Conservation (phyloP, 2,113 vertebrate genomes). For the Marcusenius ussheri region DNA sequence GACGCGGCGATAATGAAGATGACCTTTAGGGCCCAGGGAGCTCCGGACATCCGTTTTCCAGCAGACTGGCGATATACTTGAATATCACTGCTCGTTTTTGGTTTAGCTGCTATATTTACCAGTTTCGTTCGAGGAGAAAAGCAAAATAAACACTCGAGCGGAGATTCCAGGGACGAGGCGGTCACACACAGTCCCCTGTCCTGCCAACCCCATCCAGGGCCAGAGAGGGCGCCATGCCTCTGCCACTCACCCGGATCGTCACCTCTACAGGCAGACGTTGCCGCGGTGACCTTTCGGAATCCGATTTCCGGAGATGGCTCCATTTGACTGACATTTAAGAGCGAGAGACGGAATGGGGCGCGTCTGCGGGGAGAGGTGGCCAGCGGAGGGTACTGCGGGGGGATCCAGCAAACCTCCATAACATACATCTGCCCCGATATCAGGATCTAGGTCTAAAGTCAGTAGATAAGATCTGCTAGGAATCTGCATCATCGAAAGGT, state of each 20-base stretch:
- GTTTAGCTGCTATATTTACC: not conserved
- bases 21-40: not conserved
- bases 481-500: not conserved
- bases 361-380: not conserved
- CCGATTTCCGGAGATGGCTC: not conserved
- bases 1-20: not conserved
- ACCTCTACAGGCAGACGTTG: not conserved
- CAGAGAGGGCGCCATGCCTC: not conserved
- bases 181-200: not conserved
- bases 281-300: slow-evolving; percentile 7
- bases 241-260: not conserved
- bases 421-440: not conserved
- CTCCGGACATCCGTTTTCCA: not conserved
- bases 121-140: not conserved
- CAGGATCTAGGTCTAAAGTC: not conserved
- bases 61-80: not conserved
- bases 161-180: not conserved
- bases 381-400: too few species aligned
- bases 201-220: not conserved
- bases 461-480: not conserved
- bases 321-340: slow-evolving; percentile 2
- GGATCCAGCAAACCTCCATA: not conserved
- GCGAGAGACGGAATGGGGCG: not conserved
- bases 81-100: not conserved
- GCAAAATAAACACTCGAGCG: not conserved